Evolutionary conservation across 2,797 vertebrate species (phyloP), one percentile per base, ranked within the genome.

Genomic region (Sciurus vulgaris): DNA sequence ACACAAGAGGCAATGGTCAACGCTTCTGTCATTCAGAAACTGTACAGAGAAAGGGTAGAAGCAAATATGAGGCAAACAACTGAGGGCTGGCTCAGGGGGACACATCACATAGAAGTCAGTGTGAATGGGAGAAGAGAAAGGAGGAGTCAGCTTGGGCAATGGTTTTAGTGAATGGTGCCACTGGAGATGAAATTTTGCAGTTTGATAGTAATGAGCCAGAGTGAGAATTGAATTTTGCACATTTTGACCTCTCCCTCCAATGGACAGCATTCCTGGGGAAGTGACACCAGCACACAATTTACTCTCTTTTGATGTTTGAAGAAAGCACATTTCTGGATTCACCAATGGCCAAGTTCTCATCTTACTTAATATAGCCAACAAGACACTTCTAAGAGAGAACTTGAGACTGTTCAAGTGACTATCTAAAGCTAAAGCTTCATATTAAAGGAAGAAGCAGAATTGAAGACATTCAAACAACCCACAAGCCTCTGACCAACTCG

Each of bases 141-240:
- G 14, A 20, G 20, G 4, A 41, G 38, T 7, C 4, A 30, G 11
- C 2, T 18, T 33, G 9, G 9, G 10, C 7, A 3, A 2, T 1
- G 18, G 33, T 78, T 13, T 30, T 28, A 6, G 17, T 61, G 15
- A 7, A 17, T 1, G 2, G 4, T 5, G 33, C 6, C n/a, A 13
- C 26, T 18, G 78, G 35, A 13, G 78, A 14, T 17, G 1, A 30
- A 22, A 10, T 20, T 15, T 3, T 14, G 20, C 9, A 13, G 41
- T 35, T 61, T 38, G 30, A 44, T 41, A 28, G 33, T 1, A 1
- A 1, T 24, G 26, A 88, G 24, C 12, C 24, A 69, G n/a, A 49
- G 8, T 9, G 33, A 28, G 63, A 41, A 35, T 51, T 3, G 10
- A 4, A 9, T 44, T 12, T 59, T 44, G 61, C 26, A 41, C 24